Evolutionary conservation across 2,888 invertebrate species (phyloP).

Genomic region (Drosophila paranaensis): DNA sequence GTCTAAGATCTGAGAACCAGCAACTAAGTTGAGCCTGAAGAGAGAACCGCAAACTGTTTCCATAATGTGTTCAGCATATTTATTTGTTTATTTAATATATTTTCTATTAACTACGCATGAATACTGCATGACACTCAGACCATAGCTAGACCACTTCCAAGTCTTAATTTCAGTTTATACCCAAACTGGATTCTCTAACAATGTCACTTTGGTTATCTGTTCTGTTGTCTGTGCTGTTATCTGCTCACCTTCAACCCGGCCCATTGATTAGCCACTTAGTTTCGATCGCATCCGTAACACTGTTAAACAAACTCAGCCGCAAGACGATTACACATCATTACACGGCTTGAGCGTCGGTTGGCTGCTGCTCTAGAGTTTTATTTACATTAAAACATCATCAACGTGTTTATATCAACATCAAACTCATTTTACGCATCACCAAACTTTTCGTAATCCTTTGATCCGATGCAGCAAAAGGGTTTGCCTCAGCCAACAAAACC

Average conservation of each 20-base stretch:
- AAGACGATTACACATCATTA: slow-evolving; percentile 74
- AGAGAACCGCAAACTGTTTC: no score
- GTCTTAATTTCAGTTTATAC: rapidly evolving
- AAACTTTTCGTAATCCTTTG: slow-evolving; percentile 79
- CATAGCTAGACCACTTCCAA: neutral
- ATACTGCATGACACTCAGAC: no score
- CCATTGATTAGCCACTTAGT: slow-evolving; percentile 8
- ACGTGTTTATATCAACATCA: slow-evolving; percentile 81
- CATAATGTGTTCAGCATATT: no score
- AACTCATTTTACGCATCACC: slow-evolving; percentile 80
- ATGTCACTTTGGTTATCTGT: no score
- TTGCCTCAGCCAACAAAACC: slow-evolving; percentile 32
- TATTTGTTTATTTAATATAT: no score
- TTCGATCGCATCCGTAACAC: slow-evolving; percentile 10
- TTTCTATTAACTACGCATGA: no score
- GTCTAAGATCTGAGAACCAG: no score
- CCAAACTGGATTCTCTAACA: neutral
- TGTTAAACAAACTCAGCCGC: slow-evolving; percentile 37
- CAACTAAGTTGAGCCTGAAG: no score
- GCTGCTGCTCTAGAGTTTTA: slow-evolving; percentile 53
- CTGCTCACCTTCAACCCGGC: neutral
- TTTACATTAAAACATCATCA: slow-evolving; percentile 81
- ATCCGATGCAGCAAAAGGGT: slow-evolving; percentile 67
- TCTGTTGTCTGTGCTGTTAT: neutral
- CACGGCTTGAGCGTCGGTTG: slow-evolving; percentile 33